Evolutionary conservation across 23 tunicate species (phyloP).

Genomic region (Halocynthia aurantium): DNA sequence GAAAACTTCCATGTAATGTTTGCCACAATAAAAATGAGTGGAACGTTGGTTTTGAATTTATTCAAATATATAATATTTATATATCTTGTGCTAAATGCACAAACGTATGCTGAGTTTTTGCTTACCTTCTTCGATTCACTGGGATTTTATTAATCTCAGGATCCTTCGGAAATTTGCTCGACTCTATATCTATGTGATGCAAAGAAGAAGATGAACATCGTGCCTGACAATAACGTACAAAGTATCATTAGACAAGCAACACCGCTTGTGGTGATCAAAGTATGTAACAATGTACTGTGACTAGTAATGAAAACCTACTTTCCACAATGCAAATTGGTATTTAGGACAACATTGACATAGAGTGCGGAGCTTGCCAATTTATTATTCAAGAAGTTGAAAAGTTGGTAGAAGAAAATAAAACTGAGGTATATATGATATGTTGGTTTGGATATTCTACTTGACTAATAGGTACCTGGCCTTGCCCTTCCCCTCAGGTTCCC

Average conservation of each 20-base stretch:
- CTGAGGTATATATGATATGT: slow-evolving; percentile 35
- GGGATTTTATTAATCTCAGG: slow-evolving; percentile 29
- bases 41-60: no score
- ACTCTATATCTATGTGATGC: slow-evolving; percentile 48
- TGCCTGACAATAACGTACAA: no score
- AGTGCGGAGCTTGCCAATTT: slow-evolving; percentile 45
- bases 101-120: no score
- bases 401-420: slow-evolving; percentile 57
- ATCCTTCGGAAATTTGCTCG: slow-evolving; percentile 43
- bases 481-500: background rate
- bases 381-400: slow-evolving; percentile 65
- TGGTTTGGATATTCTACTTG: background rate
- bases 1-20: no score
- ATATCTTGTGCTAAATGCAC: no score
- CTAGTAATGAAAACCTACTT: background rate
- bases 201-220: background rate
- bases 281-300: background rate
- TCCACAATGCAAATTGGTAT: background rate
- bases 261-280: background rate
- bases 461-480: background rate
- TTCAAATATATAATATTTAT: no score
- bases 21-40: no score
- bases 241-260: no score
- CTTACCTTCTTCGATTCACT: background rate
- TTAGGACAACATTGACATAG: slow-evolving; percentile 22